phyloP scores from a whole-genome alignment of 2,113 vertebrate genomes.

The Cochlearius cochlearius region DNA sequence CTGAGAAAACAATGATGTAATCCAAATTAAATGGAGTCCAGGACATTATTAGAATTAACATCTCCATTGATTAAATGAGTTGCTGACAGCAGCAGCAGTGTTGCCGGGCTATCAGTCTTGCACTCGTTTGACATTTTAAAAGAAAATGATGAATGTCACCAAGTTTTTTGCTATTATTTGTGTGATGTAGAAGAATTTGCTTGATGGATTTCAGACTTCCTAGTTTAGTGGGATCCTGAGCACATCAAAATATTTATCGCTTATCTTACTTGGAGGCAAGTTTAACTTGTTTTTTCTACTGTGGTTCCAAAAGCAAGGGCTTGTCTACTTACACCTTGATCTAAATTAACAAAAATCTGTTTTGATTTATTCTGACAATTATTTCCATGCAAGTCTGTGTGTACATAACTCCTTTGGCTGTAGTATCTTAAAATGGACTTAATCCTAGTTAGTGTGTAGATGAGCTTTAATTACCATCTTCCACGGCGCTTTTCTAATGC shows the following conservation, averaged over 20 bases:
- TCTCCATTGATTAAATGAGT: slow-evolving; percentile 15
- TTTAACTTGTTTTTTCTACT: not conserved
- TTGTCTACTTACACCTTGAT: not conserved
- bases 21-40: slow-evolving; percentile 12
- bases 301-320: not conserved
- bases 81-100: slow-evolving; percentile 23
- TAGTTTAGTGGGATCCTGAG: not conserved
- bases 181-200: slow-evolving; percentile 2
- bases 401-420: not conserved
- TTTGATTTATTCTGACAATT: not conserved
- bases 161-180: not conserved
- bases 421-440: not conserved
- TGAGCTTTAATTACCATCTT: not conserved
- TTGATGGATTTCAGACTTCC: not conserved
- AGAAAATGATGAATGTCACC: slow-evolving; percentile 27
- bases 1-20: slow-evolving; percentile 34
- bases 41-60: slow-evolving; percentile 24
- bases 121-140: slow-evolving; percentile 15
- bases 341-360: not conserved
- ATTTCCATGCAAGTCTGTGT: not conserved
- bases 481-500: not conserved
- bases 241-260: not conserved
- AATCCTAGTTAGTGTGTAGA: not conserved
- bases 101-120: not conserved
- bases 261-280: not conserved